Percentiles rank a stretch among this genome's conserved stretches.
These are phyloP conservation scores for Sarcophaga variegata DNA, from an alignment of 2,888 invertebrate species.

Conservation along the genomic window DNA sequence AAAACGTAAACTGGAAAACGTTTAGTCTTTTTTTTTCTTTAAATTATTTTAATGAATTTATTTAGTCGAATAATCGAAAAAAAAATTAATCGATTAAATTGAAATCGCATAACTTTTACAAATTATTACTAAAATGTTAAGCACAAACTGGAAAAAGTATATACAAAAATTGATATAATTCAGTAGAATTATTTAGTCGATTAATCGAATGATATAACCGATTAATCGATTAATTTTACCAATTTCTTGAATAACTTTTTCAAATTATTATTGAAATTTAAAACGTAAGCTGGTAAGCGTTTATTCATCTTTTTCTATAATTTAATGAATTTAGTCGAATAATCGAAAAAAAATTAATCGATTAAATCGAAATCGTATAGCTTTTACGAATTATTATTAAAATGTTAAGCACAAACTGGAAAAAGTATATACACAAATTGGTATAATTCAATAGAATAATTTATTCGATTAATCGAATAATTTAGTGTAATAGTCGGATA, in stretches of 20 bases:
- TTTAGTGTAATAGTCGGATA: no score
- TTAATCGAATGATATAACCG: neutral
- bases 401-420: no score
- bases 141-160: no score
- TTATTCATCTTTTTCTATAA: neutral
- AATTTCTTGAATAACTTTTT: neutral
- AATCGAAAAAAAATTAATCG: neutral
- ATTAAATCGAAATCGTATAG: neutral
- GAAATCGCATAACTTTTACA: neutral
- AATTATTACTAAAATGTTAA: neutral
- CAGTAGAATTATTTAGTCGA: neutral
- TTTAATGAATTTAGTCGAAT: no score
- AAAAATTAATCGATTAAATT: neutral
- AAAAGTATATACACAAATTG: no score
- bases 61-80: neutral
- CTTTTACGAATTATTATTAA: neutral
- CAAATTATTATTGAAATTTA: no score
- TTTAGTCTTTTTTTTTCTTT: neutral
- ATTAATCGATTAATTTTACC: neutral
- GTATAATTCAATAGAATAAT: neutral
- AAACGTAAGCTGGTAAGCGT: no score
- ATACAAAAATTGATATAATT: no score
- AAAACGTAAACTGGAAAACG: no score
- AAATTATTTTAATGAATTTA: no score
- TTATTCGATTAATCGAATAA: neutral